Evolutionary conservation across 2,113 vertebrate genomes (phyloP), one percentile per base, ranked within the genome.

Genomic region (Hypomesus transpacificus): DNA sequence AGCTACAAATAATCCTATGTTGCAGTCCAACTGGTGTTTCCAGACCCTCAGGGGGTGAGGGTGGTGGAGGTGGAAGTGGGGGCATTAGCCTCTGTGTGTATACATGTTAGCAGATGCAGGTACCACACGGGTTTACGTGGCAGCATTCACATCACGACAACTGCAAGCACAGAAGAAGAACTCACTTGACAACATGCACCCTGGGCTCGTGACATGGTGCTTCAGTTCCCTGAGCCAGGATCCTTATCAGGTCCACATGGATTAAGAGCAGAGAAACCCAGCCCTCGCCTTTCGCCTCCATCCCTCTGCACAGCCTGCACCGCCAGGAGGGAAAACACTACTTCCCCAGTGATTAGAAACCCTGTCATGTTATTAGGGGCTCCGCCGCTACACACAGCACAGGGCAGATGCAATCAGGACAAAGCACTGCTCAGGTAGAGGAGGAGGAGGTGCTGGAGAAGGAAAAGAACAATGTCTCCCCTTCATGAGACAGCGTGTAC

Each of bases 241-340:
- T 87, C 84, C 86, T 87, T 87, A 88, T 89, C 87, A 77, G 80
- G 83, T 80, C 80, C 53, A 50, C 86, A 83, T 88, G 75, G 80
- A 88, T 89, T 85, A 81, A 69, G 80, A 75, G 81, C 78, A 79
- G 85, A 84, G 82, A 82, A 76, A 80, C 75, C 82, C 18, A 70
- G 66, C 52, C 18, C 31, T 31, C 3, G 16, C 39, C n/a, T 52
- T 66, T 5, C 64, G 13, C 14, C 83, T 82, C 77, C 76, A 84
- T 85, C 80, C 84, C 75, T 73, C 74, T 64, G 75, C 80, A 81
- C 85, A 77, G 82, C 80, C 85, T 78, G 85, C 76, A 71, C 34
- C 79, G 66, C 65, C 66, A 22, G 16, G 74, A 66, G 14, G 50
- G 66, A 16, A 63, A 70, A 71, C 61, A 63, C 71, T 68, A 24